Base-by-base conservation (phyloP, 2,113 vertebrate genomes). In the Typhlomys cinereus region DNA sequence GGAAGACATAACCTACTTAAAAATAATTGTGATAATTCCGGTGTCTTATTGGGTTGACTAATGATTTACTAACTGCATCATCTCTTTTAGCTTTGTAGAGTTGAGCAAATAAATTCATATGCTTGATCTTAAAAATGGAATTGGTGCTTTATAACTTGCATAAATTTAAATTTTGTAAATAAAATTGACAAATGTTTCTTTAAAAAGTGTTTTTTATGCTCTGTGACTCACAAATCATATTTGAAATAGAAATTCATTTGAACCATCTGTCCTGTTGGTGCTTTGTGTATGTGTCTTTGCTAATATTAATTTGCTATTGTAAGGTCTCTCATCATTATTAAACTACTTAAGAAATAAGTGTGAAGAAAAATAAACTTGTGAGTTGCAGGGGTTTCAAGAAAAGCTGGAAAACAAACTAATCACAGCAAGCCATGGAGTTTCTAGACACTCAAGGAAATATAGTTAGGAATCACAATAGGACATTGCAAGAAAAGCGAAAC, bases 241-340 rank as follows among this genome's bases (percentile, higher is more conserved):
- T 90, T 87, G 88, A 87, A 79, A 41, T 23, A 50, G 52, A 88
- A 34, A 66, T 1, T 3, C 44, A n/a, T 31, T 54, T 67, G 14
- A 66, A 2, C 41, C 67, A 75, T 83, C 70, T 83, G 70, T 74
- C 89, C 85, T 66, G 13, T 67, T 64, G 46, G 76, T 69, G 62
- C 48, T 70, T 36, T 57, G 2, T 61, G 34, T 90, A 7, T 89
- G 25, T 64, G 10, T 11, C 50, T 89, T 84, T 66, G 41, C 17
- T 69, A n/a, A 88, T 54, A 83, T 52, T 66, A 44, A 75, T 48
- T 27, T 74, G 15, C 39, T 71, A 2, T 17, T 8, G 11, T 52
- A 31, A 64, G 31, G 7, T 75, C 31, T 17, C 21, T 31, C 36
- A 59, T 46, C 29, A 75, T 59, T 57, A 73, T n/a, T n/a, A n/a